These are phyloP conservation scores for Euborellia annulipes DNA, from an alignment of 1,140 invertebrate species.

Conservation along the genomic window DNA sequence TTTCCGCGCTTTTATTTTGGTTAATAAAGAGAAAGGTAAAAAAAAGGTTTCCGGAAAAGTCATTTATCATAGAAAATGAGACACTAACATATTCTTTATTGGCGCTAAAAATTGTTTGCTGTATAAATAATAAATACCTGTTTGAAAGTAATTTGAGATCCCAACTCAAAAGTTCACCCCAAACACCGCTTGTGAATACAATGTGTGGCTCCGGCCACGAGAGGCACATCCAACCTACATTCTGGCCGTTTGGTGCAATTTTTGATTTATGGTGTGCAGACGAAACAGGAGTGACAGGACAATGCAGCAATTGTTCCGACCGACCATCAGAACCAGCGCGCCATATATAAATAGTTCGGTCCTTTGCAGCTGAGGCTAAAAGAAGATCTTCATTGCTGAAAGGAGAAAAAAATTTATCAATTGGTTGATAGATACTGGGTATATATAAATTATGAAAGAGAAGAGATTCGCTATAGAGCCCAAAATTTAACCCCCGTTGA, in stretches of 20 bases:
- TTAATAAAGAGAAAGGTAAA: no score
- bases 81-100: no score
- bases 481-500: no score
- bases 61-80: no score
- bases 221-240: slow-evolving; percentile 29
- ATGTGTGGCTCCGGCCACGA: slow-evolving; percentile 35
- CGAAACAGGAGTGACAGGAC: no score
- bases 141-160: slow-evolving; percentile 18
- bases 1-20: no score
- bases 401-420: slow-evolving; percentile 9
- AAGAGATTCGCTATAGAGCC: neutral
- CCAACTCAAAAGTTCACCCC: slow-evolving; percentile 37
- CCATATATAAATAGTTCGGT: slow-evolving; percentile 36
- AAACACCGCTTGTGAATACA: slow-evolving; percentile 30
- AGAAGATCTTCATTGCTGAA: slow-evolving; percentile 16
- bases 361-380: slow-evolving; percentile 35
- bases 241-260: no score
- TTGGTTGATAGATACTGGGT: slow-evolving; percentile 18
- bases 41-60: no score
- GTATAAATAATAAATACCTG: no score
- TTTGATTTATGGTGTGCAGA: no score
- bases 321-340: slow-evolving; percentile 35
- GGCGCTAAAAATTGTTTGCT: no score
- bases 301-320: slow-evolving; percentile 25
- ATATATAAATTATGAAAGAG: slow-evolving; percentile 14